Conservation (phyloP, 2,113 vertebrate genomes). For the Ammodytes marinus region DNA sequence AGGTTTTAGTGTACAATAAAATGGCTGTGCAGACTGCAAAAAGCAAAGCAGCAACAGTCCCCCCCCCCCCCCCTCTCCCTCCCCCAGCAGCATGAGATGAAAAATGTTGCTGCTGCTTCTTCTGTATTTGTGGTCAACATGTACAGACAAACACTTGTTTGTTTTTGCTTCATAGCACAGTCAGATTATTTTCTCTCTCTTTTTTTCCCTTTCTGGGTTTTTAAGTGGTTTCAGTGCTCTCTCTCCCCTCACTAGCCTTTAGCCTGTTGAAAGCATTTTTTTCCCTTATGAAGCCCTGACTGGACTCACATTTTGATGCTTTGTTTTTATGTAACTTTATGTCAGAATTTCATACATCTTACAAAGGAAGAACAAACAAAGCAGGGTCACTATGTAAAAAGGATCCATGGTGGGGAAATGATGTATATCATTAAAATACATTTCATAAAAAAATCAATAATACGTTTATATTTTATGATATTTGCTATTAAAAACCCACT, state of each 20-base stretch:
- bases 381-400: neutral
- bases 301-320: neutral
- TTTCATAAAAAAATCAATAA: too few species aligned
- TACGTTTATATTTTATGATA: too few species aligned
- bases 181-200: neutral
- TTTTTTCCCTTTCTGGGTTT: neutral
- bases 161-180: constrained; percentile 8
- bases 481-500: neutral
- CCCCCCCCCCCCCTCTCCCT: neutral
- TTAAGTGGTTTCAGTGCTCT: neutral
- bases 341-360: neutral
- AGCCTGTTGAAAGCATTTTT: neutral
- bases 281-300: neutral
- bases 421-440: too few species aligned
- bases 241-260: neutral
- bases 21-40: neutral
- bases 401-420: neutral
- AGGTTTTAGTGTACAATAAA: neutral
- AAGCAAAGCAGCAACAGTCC: neutral
- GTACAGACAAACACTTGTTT: constrained; percentile 12
- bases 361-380: neutral
- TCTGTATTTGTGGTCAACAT: constrained; percentile 22
- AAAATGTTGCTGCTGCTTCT: constrained; percentile 19
- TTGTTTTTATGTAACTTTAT: neutral
- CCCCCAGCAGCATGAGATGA: constrained; percentile 19